Evolutionary conservation across 2,888 invertebrate species (phyloP).

Genomic region (Eurytoma adleriae): DNA sequence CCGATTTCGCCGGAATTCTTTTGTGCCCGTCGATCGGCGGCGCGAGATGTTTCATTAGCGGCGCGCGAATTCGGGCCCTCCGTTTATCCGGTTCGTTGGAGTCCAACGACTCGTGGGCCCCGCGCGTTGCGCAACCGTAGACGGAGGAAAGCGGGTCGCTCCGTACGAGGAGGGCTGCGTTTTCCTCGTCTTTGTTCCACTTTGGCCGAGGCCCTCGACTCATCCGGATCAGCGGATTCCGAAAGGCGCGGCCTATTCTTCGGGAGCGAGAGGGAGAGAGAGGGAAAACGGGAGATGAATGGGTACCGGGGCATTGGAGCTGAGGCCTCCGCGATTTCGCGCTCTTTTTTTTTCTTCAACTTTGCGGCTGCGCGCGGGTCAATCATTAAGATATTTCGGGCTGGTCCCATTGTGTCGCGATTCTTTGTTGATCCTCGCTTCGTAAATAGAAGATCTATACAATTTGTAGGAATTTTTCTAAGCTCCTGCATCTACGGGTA

Average conservation of each 20-base stretch:
- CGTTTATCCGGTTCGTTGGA: constrained; percentile 23
- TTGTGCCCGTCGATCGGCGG: constrained; percentile 24
- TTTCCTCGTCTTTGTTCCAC: constrained; percentile 29
- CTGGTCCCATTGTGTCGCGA: too few relatives aligned
- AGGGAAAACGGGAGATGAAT: constrained; percentile 7
- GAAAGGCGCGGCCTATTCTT: constrained; percentile 1
- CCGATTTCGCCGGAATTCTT: constrained; percentile 38
- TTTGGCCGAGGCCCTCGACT: constrained; percentile 28
- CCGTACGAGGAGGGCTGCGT: too few relatives aligned
- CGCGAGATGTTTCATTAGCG: constrained; percentile 45
- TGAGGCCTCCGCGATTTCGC: constrained; percentile 29
- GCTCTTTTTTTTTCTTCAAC: not conserved
- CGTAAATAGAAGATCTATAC: too few relatives aligned
- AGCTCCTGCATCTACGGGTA: too few relatives aligned
- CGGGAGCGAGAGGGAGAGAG: not conserved
- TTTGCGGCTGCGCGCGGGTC: constrained; percentile 1
- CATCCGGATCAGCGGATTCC: constrained; percentile 51
- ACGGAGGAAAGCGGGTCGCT: not conserved
- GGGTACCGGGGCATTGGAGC: constrained; percentile 4
- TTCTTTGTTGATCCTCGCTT: too few relatives aligned
- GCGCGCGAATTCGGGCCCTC: constrained; percentile 21
- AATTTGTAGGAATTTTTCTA: too few relatives aligned
- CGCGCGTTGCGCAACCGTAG: constrained; percentile 16
- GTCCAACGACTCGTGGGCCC: constrained; percentile 17
- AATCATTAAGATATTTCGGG: constrained; percentile 46